A percentile compares a stretch with the other conserved stretches of the same genome.
phyloP scores from a whole-genome alignment of 2,797 vertebrate genomes.

The Artibeus lituratus region DNA sequence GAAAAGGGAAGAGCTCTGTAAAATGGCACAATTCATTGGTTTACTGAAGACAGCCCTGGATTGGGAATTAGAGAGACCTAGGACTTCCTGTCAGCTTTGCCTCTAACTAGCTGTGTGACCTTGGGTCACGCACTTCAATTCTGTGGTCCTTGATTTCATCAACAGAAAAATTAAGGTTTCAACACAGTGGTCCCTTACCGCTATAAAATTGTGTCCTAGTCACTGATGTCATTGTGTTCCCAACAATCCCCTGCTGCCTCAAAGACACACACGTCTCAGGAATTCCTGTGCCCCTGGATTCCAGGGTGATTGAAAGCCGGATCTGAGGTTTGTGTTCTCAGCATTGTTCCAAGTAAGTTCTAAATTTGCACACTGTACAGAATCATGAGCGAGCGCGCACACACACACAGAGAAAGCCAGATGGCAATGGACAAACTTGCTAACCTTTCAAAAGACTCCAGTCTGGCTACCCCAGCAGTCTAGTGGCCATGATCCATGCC shows the following conservation, averaged over 20 bases:
- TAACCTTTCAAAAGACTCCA: slow-evolving; percentile 74
- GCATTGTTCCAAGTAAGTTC: slow-evolving; percentile 62
- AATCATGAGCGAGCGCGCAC: slow-evolving; percentile 32
- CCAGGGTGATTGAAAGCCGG: neutral
- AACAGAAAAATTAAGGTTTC: neutral
- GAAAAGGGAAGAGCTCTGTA: slow-evolving; percentile 1
- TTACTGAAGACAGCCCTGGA: neutral
- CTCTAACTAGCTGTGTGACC: neutral
- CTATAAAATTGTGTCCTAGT: neutral
- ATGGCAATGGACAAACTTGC: slow-evolving; percentile 72
- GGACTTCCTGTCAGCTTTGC: neutral
- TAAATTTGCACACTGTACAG: slow-evolving; percentile 69
- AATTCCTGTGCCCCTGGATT: neutral
- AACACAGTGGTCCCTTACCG: neutral
- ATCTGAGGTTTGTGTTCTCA: slow-evolving; percentile 48
- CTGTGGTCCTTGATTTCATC: neutral
- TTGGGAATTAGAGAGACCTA: neutral
- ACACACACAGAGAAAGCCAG: slow-evolving; percentile 43
- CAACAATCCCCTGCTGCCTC: neutral
- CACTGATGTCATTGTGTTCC: neutral
- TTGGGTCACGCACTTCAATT: neutral
- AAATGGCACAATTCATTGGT: neutral
- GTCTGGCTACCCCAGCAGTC: slow-evolving; percentile 72
- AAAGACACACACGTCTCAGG: neutral
- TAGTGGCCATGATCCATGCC: slow-evolving; percentile 61